A percentile compares a stretch with the other conserved stretches of the same genome.
Conservation (phyloP, 2,888 invertebrate genomes). For the Drosophila algonquin region DNA sequence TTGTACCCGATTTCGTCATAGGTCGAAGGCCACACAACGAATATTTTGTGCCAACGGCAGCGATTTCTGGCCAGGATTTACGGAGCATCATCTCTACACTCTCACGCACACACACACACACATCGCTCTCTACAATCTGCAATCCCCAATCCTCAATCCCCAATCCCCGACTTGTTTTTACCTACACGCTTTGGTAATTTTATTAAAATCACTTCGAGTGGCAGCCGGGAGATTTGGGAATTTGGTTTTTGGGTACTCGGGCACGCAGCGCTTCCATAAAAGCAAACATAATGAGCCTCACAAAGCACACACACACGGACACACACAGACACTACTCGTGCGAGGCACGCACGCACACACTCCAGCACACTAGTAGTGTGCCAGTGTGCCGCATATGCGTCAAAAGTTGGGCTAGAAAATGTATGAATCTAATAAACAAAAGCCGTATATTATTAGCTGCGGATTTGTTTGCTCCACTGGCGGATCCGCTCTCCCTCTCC, state of each 20-base stretch:
- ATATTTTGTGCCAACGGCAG: conserved; percentile 53
- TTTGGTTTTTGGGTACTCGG: conserved; percentile 31
- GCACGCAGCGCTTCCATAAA: conserved; percentile 66
- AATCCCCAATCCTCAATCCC: neutral
- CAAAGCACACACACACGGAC: conserved; percentile 21
- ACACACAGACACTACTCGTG: neutral
- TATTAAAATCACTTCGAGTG: conserved; percentile 77
- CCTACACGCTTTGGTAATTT: conserved; percentile 77
- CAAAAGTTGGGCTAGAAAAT: conserved; percentile 65
- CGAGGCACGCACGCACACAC: conserved; percentile 18
- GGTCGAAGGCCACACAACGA: conserved; percentile 38
- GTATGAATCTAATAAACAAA: conserved; percentile 80
- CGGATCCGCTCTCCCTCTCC: conserved; percentile 4
- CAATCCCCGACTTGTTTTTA: conserved; percentile 61
- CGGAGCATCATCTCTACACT: neutral
- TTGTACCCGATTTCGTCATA: conserved; percentile 78
- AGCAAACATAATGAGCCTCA: conserved; percentile 69
- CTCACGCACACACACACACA: conserved; percentile 23
- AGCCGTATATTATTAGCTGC: conserved; percentile 78
- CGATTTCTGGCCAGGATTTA: conserved; percentile 77
- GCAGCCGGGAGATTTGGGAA: conserved; percentile 23
- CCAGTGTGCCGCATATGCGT: conserved; percentile 30
- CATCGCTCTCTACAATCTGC: conserved; percentile 34
- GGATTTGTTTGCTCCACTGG: conserved; percentile 56
- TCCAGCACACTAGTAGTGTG: neutral